Conservation (phyloP, 1,140 invertebrate genomes). For the Drosophila sp. region DNA sequence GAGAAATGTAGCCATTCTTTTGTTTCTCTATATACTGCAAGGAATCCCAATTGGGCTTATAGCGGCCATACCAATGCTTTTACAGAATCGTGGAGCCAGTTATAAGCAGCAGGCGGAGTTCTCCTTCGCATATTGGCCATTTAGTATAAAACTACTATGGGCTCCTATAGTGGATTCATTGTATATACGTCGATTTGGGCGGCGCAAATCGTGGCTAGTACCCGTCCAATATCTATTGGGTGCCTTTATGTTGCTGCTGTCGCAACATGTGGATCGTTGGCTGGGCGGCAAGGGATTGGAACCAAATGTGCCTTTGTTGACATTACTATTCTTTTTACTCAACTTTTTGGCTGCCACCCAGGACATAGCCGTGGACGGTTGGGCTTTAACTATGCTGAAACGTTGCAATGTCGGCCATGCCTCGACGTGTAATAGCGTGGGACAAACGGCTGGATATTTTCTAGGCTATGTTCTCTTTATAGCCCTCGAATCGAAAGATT, state of each 20-base stretch:
- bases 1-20: conserved; percentile 91
- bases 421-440: conserved; percentile 99
- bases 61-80: conserved; percentile 96
- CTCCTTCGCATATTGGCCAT: conserved; percentile 99
- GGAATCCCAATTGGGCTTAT: conserved; percentile 97
- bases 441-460: conserved; percentile 99
- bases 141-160: conserved; percentile 98
- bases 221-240: conserved; percentile 94
- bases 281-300: conserved; percentile 86
- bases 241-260: conserved; percentile 93
- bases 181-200: conserved; percentile 92
- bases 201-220: conserved; percentile 98
- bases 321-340: conserved; percentile 93
- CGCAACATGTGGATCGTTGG: conserved; percentile 89
- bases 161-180: conserved; percentile 98
- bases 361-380: conserved; percentile 99
- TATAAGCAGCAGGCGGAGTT: conserved; percentile 99
- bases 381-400: conserved; percentile 99
- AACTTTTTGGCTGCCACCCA: conserved; percentile 99
- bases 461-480: conserved; percentile 98
- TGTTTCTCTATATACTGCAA: conserved; percentile 97
- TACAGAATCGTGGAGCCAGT: conserved; percentile 94
- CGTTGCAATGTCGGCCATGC: conserved; percentile 99
- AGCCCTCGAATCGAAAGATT: conserved; percentile 97
- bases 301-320: conserved; percentile 93